Base-by-base conservation (phyloP, 35 echinoderm and acorn worm species). In the Amphiura filiformis region DNA sequence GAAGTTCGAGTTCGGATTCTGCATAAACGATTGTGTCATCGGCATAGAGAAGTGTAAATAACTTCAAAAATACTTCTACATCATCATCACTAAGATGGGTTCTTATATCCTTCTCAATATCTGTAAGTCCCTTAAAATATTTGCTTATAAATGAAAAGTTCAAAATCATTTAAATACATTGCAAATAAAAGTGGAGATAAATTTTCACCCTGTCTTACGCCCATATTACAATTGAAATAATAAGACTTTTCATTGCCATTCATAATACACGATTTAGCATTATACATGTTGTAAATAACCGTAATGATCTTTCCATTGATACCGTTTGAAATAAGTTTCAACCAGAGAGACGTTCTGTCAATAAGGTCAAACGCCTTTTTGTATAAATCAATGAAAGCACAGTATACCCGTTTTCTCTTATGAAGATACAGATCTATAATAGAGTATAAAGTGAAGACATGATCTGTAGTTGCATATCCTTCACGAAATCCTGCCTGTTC, bases 371-470 rank as follows among this genome's bases (percentile, higher is more conserved):
- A 89, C 20, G 92, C 81, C 78, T 93, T 93, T 76, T 36, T 78
- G 40, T 89, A 89, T n/a, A n/a, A n/a, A 44, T 93, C 92, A 32
- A 93, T 86, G 57, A 89, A 89, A n/a, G 91, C 86, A 39, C 92
- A 93, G 26, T 84, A 80, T 39, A 93, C 23, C 56, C 76, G 47
- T 76, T 89, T 89, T 23, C 34, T 39, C 35, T 84, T 78, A 85
- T 34, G 49, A 1, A 84, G 32, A 83, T 88, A 83, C 26, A 88
- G 65, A 37, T 93, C 91, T 32, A 93, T 75, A 31, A 93, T 70
- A 56, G 31, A 38, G 70, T 85, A 52, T 18, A 93, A n/a, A 15
- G 61, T n/a, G 3, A 70, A 70, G 39, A 85, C 86, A 32, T 89
- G 76, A 42, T 93, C 70, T 32, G 34, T 15, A 89, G 78, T 89